Conservation (phyloP, 2,888 invertebrate species). For the Plagodis dolabraria region DNA sequence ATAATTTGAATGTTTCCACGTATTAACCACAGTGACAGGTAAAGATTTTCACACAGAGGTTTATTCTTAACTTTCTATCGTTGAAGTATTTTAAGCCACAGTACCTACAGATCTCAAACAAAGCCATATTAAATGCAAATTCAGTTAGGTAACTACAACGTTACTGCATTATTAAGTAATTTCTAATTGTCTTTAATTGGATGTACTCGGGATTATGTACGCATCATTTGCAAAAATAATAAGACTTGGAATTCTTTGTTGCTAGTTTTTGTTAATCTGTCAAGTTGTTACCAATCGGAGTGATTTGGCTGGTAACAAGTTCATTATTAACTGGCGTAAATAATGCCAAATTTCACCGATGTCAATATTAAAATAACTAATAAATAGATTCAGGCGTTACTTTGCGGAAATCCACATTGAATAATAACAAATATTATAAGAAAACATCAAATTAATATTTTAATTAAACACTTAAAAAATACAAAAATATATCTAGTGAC, state of each 20-base stretch:
- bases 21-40: background rate
- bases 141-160: conserved; percentile 3
- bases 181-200: conserved; percentile 33
- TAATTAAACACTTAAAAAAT: no score
- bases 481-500: no score
- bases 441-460: no score
- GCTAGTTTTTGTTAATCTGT: background rate
- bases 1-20: background rate
- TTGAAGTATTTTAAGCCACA: background rate
- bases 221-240: conserved; percentile 18
- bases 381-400: no score
- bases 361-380: no score
- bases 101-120: conserved; percentile 4
- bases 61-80: background rate
- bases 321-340: no score
- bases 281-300: background rate
- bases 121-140: conserved; percentile 20
- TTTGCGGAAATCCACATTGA: no score
- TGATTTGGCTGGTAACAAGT: background rate
- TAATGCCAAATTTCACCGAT: no score
- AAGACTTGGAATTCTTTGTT: background rate
- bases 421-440: no score
- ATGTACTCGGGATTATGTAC: conserved; percentile 9
- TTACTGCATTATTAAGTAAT: conserved; percentile 19
- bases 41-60: background rate